Conservation (phyloP, 2,113 vertebrate species). For the Cephalopterus ornatus region DNA sequence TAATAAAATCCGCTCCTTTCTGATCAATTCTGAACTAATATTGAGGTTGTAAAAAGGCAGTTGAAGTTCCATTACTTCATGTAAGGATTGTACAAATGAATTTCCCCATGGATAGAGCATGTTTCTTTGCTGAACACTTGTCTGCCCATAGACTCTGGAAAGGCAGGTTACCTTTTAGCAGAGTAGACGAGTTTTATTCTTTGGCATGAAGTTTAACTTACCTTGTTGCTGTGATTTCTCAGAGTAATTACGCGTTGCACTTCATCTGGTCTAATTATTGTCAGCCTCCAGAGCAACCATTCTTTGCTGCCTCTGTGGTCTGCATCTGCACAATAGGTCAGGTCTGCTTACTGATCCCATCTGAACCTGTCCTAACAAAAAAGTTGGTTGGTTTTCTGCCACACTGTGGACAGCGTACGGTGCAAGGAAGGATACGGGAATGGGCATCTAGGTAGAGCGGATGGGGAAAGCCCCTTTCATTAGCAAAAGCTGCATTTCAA, state of each 20-base stretch:
- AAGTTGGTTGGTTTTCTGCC: not conserved
- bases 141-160: not conserved
- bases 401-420: fast-evolving
- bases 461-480: not conserved
- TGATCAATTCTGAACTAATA: not conserved
- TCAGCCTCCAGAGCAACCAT: not conserved
- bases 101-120: not conserved
- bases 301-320: not conserved
- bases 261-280: not conserved
- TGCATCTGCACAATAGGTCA: not conserved
- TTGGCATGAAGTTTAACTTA: not conserved
- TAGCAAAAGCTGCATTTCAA: not conserved
- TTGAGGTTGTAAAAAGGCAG: not conserved
- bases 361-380: not conserved
- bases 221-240: not conserved
- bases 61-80: not conserved
- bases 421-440: not conserved
- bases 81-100: not conserved
- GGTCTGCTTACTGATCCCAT: not conserved
- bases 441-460: not conserved
- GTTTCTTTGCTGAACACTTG: not conserved
- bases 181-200: not conserved
- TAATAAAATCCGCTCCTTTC: not conserved
- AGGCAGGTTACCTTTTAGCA: not conserved
- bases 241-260: not conserved